Percentiles rank a stretch among this genome's conserved stretches.
phyloP scores from a whole-genome alignment of 2,113 vertebrate genomes.

The Colaptes auratus region DNA sequence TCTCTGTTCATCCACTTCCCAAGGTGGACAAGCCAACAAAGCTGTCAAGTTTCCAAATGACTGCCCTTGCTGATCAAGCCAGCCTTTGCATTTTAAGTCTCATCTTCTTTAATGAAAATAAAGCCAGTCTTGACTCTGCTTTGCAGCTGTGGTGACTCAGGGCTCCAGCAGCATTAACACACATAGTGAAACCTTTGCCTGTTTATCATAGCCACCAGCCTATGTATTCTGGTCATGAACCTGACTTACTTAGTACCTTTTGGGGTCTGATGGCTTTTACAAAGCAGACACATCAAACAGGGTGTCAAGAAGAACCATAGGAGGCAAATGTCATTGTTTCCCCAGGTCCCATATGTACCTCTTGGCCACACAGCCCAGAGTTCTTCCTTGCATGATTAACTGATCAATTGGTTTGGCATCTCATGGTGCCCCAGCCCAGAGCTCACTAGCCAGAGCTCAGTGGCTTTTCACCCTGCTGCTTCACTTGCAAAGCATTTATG shows the following conservation, averaged over 20 bases:
- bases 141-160: neutral
- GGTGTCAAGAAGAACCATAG: neutral
- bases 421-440: neutral
- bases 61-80: neutral
- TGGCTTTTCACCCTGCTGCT: neutral
- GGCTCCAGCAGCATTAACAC: neutral
- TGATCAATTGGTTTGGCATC: neutral
- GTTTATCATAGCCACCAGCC: neutral
- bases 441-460: neutral
- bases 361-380: neutral
- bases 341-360: fast-evolving
- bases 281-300: neutral
- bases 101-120: neutral
- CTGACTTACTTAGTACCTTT: neutral
- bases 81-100: neutral
- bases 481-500: neutral
- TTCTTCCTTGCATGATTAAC: neutral
- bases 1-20: neutral
- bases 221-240: fast-evolving
- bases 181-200: fast-evolving
- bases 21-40: neutral
- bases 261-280: neutral
- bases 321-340: neutral
- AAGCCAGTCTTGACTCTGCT: neutral
- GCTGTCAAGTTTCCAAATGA: neutral